Base-by-base conservation (phyloP, 2,113 vertebrate species). In the Paratilapia polleni region DNA sequence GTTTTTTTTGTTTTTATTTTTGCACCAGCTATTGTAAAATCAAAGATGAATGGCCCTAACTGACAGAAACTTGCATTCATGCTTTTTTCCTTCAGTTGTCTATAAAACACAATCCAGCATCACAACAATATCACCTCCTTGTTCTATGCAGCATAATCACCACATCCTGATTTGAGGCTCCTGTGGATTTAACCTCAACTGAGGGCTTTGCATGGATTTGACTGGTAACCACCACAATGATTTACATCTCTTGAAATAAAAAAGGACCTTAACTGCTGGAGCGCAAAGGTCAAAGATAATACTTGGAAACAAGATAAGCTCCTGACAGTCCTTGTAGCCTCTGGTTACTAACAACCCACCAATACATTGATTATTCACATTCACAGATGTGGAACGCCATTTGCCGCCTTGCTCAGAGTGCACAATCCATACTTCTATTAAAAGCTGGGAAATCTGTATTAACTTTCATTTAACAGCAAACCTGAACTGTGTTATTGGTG, bases 181-280 rank as follows among this genome's bases (percentile, higher is more conserved):
- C 36, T 88, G 83, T 54, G 82, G 78, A 80, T 73, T 88, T 78
- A 56, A 28, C 83, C 92, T 83, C 85, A 83, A 14, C 80, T 54
- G 49, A 63, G 78, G 90, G 80, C 64, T 94, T 92, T 94, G 86
- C 88, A 89, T 93, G 59, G 22, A 93, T 95, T 94, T 94, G 91
- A 88, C 91, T 95, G 73, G 85, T 62, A 80, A 84, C 78, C 49
- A 75, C 49, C 63, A 28, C 28, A 34, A 20, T 17, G 87, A 93
- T 95, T 95, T 95, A 90, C 94, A 94, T 95, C 76, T 43, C 7
- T 36, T 76, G 15, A 80, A 90, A 82, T 64, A n/a, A 87, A 79
- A 89, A 82, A 75, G 8, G 17, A 66, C 73, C 84, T 85, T 58
- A 80, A 78, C 85, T 83, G 36, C 49, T 47, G 24, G 54, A 75